Base-by-base conservation (phyloP, 1,140 invertebrate genomes). In the Meloidogyne hapla region DNA sequence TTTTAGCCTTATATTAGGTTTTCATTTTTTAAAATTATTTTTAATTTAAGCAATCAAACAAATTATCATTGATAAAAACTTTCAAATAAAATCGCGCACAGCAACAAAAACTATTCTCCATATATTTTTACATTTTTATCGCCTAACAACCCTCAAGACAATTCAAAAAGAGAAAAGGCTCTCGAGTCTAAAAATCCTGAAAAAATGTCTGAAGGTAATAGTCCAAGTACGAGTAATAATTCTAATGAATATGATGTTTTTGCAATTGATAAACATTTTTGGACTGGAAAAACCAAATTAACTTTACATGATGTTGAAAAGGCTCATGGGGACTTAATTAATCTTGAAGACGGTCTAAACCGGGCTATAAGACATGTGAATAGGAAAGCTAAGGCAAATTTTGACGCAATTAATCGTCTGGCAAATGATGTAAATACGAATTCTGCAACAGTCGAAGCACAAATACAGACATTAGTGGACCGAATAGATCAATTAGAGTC, bases 181-280 rank as follows among this genome's bases (percentile, higher is more conserved):
- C 45, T 68, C 9, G 66, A 68, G 66, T 68, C 66, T 68, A 68
- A n/a, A 6, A 68, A 23, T 21, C 66, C 23, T 18, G 21, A 40
- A 25, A 26, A 4, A 5, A 68, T 68, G 66, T n/a, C 38, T n/a
- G 1, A 6, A 8, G 23, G 23, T 8, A n/a, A 68, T 33, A 33
- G 28, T 6, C 28, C 28, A 68, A 68, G 9, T 25, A 68, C 6
- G 8, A 42, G 6, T 25, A 42, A n/a, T n/a, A n/a, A n/a, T n/a
- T n/a, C 18, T 0, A 9, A 4, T 8, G 8, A n/a, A 26, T 18
- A 21, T 8, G 66, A 68, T 40, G 23, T 68, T n/a, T 5, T 26
- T n/a, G 66, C 23, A 9, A 68, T 68, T 6, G 66, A 68, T 8
- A 33, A 21, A 8, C 66, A 68, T 6, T 68, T 68, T 26, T 68